These are phyloP conservation scores for Prochilodus magdalenae DNA, from an alignment of 2,113 vertebrate species.

Conservation along the genomic window DNA sequence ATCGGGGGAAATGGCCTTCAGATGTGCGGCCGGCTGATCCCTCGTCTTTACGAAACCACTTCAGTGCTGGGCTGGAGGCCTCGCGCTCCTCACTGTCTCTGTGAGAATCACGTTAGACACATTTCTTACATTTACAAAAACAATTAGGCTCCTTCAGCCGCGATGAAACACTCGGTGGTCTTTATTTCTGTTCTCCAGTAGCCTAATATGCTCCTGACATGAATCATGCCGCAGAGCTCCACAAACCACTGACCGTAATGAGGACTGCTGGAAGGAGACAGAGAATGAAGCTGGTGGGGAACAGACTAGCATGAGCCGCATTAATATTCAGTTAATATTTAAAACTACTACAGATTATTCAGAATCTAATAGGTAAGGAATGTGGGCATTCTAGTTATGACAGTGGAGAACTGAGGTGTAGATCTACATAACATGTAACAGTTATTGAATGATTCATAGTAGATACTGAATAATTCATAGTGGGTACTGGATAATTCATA, in stretches of 20 bases:
- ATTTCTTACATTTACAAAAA: conserved; percentile 43
- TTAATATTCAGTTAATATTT: too few relatives aligned
- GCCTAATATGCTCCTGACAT: not conserved
- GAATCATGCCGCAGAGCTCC: conserved; percentile 25
- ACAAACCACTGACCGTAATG: conserved; percentile 15
- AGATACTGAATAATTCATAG: too few relatives aligned
- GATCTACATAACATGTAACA: too few relatives aligned
- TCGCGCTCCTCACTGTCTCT: conserved; percentile 66
- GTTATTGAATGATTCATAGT: too few relatives aligned
- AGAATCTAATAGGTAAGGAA: too few relatives aligned
- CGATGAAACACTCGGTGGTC: conserved; percentile 43
- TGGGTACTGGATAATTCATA: too few relatives aligned
- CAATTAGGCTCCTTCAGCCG: conserved; percentile 17
- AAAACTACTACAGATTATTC: too few relatives aligned
- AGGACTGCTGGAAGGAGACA: not conserved
- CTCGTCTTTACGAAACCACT: conserved; percentile 78
- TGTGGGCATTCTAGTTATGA: too few relatives aligned
- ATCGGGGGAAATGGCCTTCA: conserved; percentile 82
- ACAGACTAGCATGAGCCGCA: too few relatives aligned
- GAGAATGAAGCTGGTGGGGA: not conserved
- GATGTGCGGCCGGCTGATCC: conserved; percentile 79
- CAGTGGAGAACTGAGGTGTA: too few relatives aligned
- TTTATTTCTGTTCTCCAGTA: not conserved
- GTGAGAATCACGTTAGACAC: conserved; percentile 68
- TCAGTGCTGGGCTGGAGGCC: conserved; percentile 70